These are phyloP conservation scores for Hiodon alosoides DNA, from an alignment of 2,113 vertebrate species.

Conservation along the genomic window DNA sequence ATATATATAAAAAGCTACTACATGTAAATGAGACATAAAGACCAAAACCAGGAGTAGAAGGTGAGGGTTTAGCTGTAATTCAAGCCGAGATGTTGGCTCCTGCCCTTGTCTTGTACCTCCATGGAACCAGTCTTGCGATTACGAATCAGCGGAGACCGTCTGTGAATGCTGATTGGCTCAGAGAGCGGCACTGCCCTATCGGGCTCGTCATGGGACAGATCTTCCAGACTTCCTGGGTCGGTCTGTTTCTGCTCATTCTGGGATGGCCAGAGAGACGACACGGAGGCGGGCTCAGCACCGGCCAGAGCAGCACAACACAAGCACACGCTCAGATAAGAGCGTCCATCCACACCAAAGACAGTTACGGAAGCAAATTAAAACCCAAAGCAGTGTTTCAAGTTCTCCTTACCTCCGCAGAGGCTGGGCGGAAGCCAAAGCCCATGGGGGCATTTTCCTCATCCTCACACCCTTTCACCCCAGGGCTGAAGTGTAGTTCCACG, in stretches of 20 bases:
- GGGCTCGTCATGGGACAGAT: slow-evolving; percentile 70
- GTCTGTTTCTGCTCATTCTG: slow-evolving; percentile 84
- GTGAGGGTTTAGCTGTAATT: not conserved
- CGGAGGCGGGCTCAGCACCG: not conserved
- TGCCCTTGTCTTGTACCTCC: slow-evolving; percentile 69
- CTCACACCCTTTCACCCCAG: slow-evolving; percentile 88
- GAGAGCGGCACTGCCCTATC: slow-evolving; percentile 66
- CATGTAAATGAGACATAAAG: not conserved
- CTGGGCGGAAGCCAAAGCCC: slow-evolving; percentile 89
- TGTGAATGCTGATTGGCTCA: slow-evolving; percentile 71
- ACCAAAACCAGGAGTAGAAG: not conserved
- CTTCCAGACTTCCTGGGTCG: slow-evolving; percentile 81
- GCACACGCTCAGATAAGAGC: not conserved
- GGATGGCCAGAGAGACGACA: not conserved
- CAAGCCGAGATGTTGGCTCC: not conserved
- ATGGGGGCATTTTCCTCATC: slow-evolving; percentile 84
- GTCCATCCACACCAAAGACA: not conserved
- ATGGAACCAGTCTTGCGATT: slow-evolving; percentile 92
- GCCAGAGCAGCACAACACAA: not conserved
- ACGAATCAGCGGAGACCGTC: slow-evolving; percentile 79
- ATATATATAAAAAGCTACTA: slow-evolving; percentile 10
- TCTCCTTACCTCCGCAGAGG: slow-evolving; percentile 78
- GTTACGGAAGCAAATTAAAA: not conserved
- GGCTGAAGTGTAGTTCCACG: slow-evolving; percentile 96
- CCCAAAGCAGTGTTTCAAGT: slow-evolving; percentile 5